Conservation (phyloP, 2,797 vertebrate genomes). For the Allochrocebus solatus region DNA sequence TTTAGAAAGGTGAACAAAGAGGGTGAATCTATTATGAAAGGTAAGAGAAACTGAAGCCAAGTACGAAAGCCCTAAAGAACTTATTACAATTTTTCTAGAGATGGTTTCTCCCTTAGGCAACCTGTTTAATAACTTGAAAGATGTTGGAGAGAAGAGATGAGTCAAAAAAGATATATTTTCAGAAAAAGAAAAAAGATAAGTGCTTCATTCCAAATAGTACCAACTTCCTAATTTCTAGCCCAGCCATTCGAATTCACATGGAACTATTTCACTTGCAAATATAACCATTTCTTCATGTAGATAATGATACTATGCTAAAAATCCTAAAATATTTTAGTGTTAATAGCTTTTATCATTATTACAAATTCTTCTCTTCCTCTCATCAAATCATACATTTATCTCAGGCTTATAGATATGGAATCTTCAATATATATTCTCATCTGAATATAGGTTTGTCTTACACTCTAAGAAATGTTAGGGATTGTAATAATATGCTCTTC, state of each 20-base stretch:
- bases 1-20: conserved; percentile 68
- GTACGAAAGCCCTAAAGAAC: conserved; percentile 41
- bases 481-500: conserved; percentile 38
- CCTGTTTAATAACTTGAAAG: conserved; percentile 56
- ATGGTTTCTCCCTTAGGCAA: conserved; percentile 45
- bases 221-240: neutral
- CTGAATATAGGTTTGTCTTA: conserved; percentile 48
- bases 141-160: neutral
- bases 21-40: conserved; percentile 60
- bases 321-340: neutral
- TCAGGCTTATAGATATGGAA: conserved; percentile 37
- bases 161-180: neutral
- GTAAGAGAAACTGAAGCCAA: conserved; percentile 50
- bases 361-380: neutral
- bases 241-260: neutral
- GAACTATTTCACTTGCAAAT: conserved; percentile 18
- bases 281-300: neutral
- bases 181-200: conserved; percentile 5
- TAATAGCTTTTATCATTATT: conserved; percentile 20
- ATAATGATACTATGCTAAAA: neutral
- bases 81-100: neutral
- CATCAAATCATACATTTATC: conserved; percentile 10
- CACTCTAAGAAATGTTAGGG: conserved; percentile 28
- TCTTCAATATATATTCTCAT: conserved; percentile 44
- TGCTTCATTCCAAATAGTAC: conserved; percentile 2